Evolutionary conservation across 2,797 vertebrate genomes (phyloP).

Genomic region (Moxostoma hubbsi): DNA sequence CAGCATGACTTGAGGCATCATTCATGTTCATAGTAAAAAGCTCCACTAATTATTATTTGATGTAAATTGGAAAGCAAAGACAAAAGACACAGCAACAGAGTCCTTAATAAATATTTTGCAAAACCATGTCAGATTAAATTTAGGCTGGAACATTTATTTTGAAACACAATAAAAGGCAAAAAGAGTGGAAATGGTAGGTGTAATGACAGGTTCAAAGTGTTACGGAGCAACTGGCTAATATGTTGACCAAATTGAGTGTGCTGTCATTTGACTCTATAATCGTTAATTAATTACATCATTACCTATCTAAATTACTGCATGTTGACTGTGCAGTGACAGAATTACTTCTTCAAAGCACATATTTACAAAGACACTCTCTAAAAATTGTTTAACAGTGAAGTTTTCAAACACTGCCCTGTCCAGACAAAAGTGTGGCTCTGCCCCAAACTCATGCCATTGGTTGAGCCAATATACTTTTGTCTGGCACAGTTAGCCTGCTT

Average conservation of each 20-base stretch:
- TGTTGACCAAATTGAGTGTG: not conserved
- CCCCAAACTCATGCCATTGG: no score
- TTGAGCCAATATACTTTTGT: no score
- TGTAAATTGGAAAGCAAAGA: not conserved
- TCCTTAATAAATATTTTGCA: not conserved
- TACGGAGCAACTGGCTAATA: not conserved
- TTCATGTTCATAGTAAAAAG: not conserved
- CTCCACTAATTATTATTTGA: not conserved
- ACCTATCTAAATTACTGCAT: not conserved
- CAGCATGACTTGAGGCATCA: no score
- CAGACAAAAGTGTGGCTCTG: no score
- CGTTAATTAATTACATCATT: conserved; percentile 2
- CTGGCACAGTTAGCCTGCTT: no score
- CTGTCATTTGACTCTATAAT: conserved; percentile 1
- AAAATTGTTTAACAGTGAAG: not conserved
- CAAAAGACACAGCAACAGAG: conserved; percentile 6
- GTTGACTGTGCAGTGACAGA: not conserved
- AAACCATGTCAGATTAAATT: not conserved
- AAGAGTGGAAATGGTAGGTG: not conserved
- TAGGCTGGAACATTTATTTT: not conserved
- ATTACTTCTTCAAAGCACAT: not conserved
- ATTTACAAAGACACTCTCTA: conserved; percentile 7
- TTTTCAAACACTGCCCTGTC: no score
- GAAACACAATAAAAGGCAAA: not conserved
- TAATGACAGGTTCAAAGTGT: not conserved